phyloP scores from a whole-genome alignment of 2,888 invertebrate genomes.

The Desoria tigrina region DNA sequence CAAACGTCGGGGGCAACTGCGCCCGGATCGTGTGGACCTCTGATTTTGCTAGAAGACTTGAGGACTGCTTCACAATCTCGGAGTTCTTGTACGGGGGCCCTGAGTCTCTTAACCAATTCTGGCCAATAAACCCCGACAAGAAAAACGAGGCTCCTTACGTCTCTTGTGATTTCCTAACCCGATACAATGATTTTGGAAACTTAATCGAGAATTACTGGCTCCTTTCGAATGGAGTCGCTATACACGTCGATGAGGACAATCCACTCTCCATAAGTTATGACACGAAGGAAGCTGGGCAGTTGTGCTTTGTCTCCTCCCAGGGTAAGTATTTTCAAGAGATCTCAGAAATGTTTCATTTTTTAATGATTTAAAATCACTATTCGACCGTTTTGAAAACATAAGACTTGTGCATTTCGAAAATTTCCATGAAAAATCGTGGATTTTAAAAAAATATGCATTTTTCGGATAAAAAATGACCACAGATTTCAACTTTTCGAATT shows the following conservation, averaged over 20 bases:
- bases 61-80: slow-evolving; percentile 50
- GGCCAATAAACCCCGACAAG: slow-evolving; percentile 43
- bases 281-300: slow-evolving; percentile 16
- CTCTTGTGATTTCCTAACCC: slow-evolving; percentile 14
- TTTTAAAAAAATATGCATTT: too few species aligned
- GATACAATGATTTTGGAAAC: slow-evolving; percentile 27
- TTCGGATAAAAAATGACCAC: too few species aligned
- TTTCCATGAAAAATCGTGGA: too few species aligned
- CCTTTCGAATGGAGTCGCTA: slow-evolving; percentile 40
- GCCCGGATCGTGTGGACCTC: slow-evolving; percentile 45
- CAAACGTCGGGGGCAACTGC: slow-evolving; percentile 21
- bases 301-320: slow-evolving; percentile 35
- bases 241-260: slow-evolving; percentile 42
- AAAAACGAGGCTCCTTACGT: slow-evolving; percentile 33
- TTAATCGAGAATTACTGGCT: slow-evolving; percentile 52
- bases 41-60: slow-evolving; percentile 33
- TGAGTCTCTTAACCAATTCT: slow-evolving; percentile 35
- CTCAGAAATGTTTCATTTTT: too few species aligned
- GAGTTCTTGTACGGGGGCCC: slow-evolving; percentile 48
- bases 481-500: too few species aligned
- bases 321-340: too few species aligned
- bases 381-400: too few species aligned
- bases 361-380: too few species aligned
- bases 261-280: slow-evolving; percentile 43
- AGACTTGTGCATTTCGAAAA: too few species aligned